Evolutionary conservation across 1,140 invertebrate genomes (phyloP).

Genomic region (Charaxes varanes): DNA sequence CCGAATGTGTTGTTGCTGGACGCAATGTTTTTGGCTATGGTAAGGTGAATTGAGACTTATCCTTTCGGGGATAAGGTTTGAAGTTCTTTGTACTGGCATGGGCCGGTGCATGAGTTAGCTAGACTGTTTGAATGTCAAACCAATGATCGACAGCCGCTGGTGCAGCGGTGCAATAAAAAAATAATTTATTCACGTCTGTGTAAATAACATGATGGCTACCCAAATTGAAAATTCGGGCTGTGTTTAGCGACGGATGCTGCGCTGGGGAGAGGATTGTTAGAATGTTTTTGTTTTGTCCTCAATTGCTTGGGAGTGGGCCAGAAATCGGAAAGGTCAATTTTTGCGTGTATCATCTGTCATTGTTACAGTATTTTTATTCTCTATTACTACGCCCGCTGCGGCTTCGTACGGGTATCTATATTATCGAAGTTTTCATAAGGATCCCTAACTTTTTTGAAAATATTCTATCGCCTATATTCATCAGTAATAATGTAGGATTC

Average conservation of each 20-base stretch:
- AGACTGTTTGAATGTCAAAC: slow-evolving; percentile 73
- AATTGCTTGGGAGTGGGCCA: slow-evolving; percentile 25
- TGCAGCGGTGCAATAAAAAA: slow-evolving; percentile 65
- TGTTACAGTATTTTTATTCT: slow-evolving; percentile 7
- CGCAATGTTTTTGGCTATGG: slow-evolving; percentile 29
- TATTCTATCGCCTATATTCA: too few species aligned
- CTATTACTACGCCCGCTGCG: too few species aligned
- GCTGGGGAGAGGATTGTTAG: slow-evolving; percentile 19
- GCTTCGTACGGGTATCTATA: too few species aligned
- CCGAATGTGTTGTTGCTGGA: slow-evolving; percentile 44
- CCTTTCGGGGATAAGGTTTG: slow-evolving; percentile 16
- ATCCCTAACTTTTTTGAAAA: too few species aligned
- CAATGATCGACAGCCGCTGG: slow-evolving; percentile 63
- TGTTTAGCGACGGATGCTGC: slow-evolving; percentile 32
- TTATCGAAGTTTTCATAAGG: too few species aligned
- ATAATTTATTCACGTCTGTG: slow-evolving; percentile 67
- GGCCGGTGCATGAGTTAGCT: slow-evolving; percentile 59
- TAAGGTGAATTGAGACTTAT: slow-evolving; percentile 20
- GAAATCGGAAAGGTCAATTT: slow-evolving; percentile 18
- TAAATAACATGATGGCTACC: slow-evolving; percentile 61
- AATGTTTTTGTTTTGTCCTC: slow-evolving; percentile 15
- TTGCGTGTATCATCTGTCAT: slow-evolving; percentile 15
- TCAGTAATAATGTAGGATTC: too few species aligned
- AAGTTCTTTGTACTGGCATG: slow-evolving; percentile 17
- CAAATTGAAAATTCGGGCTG: slow-evolving; percentile 51